Conservation (phyloP, 2,888 invertebrate genomes). For the Drosophila subsilvestris region DNA sequence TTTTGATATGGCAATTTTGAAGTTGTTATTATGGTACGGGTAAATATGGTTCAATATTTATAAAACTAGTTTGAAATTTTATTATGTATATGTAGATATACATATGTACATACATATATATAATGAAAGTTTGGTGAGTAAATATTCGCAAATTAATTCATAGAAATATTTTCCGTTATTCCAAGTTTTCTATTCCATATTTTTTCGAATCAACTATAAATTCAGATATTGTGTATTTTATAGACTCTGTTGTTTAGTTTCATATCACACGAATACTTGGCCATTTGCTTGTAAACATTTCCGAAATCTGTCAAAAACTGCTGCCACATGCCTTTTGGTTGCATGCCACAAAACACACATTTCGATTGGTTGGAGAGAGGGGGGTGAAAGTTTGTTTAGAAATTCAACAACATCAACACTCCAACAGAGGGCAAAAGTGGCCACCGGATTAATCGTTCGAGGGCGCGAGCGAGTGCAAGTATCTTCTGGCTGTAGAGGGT, state of each 20-base stretch:
- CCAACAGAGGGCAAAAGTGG: conserved; percentile 33
- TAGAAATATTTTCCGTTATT: too few relatives aligned
- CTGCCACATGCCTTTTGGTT: conserved; percentile 26
- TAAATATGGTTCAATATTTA: not conserved
- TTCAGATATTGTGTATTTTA: not conserved
- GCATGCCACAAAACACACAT: conserved; percentile 69
- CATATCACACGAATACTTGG: conserved; percentile 13
- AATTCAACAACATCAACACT: conserved; percentile 69
- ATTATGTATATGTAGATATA: too few relatives aligned
- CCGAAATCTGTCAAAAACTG: conserved; percentile 63
- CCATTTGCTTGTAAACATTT: conserved; percentile 68
- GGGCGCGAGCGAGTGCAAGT: too few relatives aligned
- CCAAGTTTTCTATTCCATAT: too few relatives aligned
- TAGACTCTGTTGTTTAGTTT: conserved; percentile 3
- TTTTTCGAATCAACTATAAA: too few relatives aligned
- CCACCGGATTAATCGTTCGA: conserved; percentile 17
- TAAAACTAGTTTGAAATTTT: not conserved
- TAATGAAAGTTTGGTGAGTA: too few relatives aligned
- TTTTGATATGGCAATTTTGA: too few relatives aligned
- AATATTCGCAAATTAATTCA: too few relatives aligned
- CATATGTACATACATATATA: too few relatives aligned
- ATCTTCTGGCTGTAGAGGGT: too few relatives aligned
- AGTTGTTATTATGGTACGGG: not conserved
- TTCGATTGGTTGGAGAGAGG: conserved; percentile 49
- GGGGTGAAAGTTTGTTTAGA: conserved; percentile 63